These are phyloP conservation scores for Bostrychus sinensis DNA, from an alignment of 2,113 vertebrate genomes.

Conservation along the genomic window DNA sequence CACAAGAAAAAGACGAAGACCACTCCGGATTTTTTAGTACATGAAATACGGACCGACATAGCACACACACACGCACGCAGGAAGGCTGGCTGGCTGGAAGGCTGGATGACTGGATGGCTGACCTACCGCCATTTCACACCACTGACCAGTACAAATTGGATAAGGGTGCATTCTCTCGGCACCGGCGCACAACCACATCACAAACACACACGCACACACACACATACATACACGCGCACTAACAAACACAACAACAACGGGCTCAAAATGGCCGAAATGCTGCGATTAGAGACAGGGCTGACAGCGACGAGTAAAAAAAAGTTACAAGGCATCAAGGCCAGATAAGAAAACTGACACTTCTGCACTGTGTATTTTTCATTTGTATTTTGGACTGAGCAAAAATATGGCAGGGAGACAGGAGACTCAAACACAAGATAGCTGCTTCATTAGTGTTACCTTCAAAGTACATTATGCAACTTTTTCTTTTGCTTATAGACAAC, in stretches of 20 bases:
- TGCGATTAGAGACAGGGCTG: conserved; percentile 26
- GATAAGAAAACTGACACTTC: conserved; percentile 26
- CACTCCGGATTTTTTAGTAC: conserved; percentile 1
- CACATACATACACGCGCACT: conserved; percentile 5
- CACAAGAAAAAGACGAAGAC: conserved; percentile 47
- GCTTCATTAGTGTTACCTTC: too few species aligned
- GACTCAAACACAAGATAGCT: too few species aligned
- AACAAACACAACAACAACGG: conserved; percentile 33
- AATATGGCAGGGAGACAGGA: too few species aligned
- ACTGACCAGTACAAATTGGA: conserved; percentile 84
- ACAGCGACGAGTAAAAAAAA: conserved; percentile 47
- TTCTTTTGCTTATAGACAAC: too few species aligned
- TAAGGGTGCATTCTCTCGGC: conserved; percentile 81
- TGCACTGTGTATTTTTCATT: background rate
- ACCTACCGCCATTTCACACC: conserved; percentile 82
- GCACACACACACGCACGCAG: conserved; percentile 18
- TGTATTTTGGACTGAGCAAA: background rate
- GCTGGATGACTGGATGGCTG: conserved; percentile 63
- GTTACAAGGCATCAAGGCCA: conserved; percentile 40
- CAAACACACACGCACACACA: too few species aligned
- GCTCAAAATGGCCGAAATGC: conserved; percentile 73
- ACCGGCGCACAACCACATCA: conserved; percentile 70
- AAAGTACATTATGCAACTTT: too few species aligned
- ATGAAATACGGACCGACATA: conserved; percentile 1
- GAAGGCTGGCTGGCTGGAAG: conserved; percentile 49